phyloP scores from a whole-genome alignment of 2,888 invertebrate genomes.

The Chymomyza amoena region DNA sequence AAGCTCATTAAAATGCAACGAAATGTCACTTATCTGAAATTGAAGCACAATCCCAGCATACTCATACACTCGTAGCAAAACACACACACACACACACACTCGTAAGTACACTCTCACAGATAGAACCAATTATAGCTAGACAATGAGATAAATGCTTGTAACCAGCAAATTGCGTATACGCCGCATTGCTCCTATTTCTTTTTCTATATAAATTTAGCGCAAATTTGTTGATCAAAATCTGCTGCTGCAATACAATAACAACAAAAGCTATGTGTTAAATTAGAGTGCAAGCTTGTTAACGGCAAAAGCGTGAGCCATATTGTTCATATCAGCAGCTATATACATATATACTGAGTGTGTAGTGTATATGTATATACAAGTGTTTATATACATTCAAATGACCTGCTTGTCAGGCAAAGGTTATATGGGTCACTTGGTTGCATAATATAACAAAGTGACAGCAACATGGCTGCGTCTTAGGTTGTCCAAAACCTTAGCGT shows the following conservation, averaged over 20 bases:
- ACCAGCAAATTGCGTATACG: constrained; percentile 15
- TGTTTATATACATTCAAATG: background rate
- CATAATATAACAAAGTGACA: constrained; percentile 47
- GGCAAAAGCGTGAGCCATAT: constrained; percentile 39
- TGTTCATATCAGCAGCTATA: constrained; percentile 33
- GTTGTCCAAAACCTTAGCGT: background rate
- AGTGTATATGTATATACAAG: background rate
- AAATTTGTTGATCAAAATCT: constrained; percentile 58
- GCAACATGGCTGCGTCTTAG: background rate
- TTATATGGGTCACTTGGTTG: constrained; percentile 46
- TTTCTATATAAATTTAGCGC: constrained; percentile 36
- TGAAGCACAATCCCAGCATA: constrained; percentile 54
- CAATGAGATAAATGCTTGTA: constrained; percentile 34
- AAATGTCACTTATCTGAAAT: constrained; percentile 73
- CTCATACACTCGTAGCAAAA: constrained; percentile 6
- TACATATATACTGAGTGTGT: background rate
- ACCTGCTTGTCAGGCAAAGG: background rate
- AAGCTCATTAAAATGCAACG: constrained; percentile 73
- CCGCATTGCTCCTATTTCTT: background rate
- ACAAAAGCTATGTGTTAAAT: constrained; percentile 47
- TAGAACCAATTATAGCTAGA: constrained; percentile 37
- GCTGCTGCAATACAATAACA: constrained; percentile 36
- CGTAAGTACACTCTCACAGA: background rate
- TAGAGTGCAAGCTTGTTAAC: constrained; percentile 69
- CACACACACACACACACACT: constrained; percentile 1